phyloP scores from a whole-genome alignment of 2,113 vertebrate genomes.

The Xenopus tropicalis region DNA sequence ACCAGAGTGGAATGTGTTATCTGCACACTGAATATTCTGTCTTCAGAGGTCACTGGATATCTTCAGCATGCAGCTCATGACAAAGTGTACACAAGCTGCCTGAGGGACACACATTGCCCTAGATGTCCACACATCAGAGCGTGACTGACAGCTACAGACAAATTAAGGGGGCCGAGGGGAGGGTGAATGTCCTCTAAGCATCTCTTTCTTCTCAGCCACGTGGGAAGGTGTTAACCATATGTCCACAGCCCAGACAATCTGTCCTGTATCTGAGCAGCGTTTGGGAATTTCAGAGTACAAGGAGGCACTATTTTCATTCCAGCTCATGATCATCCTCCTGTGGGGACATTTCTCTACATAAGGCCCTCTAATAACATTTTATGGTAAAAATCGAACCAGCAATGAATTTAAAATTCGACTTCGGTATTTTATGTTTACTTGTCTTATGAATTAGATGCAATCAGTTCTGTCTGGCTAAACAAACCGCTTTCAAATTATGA shows the following conservation, averaged over 20 bases:
- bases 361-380: conserved; percentile 1
- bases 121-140: conserved; percentile 40
- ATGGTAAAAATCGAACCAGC: conserved; percentile 1
- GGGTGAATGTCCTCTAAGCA: conserved; percentile 43
- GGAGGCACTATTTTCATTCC: conserved; percentile 16
- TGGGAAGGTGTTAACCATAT: conserved; percentile 44
- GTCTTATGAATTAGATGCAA: conserved; percentile 18
- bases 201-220: conserved; percentile 35
- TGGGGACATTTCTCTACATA: neutral
- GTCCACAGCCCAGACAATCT: conserved; percentile 34
- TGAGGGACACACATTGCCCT: conserved; percentile 32
- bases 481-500: conserved; percentile 10
- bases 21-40: conserved; percentile 11
- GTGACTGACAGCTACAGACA: conserved; percentile 39
- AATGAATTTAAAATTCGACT: conserved; percentile 6
- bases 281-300: conserved; percentile 28
- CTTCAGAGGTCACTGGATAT: conserved; percentile 36
- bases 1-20: too few relatives aligned
- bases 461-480: conserved; percentile 19
- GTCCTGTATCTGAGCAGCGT: conserved; percentile 19
- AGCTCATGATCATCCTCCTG: neutral
- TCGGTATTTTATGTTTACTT: neutral
- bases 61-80: conserved; percentile 29
- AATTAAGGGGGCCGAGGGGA: conserved; percentile 22
- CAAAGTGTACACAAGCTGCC: conserved; percentile 35